Base-by-base conservation (phyloP, 1,140 invertebrate genomes). In the Drosophila repleta region DNA sequence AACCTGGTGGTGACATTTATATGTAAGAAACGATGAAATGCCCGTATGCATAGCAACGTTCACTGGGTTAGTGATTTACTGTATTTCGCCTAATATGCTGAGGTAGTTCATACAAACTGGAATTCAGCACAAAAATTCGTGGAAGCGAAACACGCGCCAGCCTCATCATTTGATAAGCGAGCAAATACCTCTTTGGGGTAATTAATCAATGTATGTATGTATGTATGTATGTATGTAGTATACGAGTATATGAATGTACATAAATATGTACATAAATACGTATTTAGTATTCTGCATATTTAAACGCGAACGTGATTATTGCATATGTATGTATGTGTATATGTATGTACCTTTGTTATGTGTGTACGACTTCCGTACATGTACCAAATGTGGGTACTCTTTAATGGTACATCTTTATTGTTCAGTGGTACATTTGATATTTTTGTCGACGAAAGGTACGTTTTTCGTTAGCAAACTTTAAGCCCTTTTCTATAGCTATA, bases 81-180 rank as follows among this genome's bases (percentile, higher is more conserved):
- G 51, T 70, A 57, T 2, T 4, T 18, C 6, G 11, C 11, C 3
- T 32, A 35, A 1, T 35, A 11, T 35, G 32, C 10, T 35, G 21
- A 24, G 4, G 11, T 35, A 0, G 32, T 11, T 35, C 10, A 35
- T 35, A 3, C 11, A 35, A 35, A 35, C 32, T 35, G 11, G 32
- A 76, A 67, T 63, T 72, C 55, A 46, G 51, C 60, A 71, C 63
- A 63, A 49, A 65, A 87, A 72, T 67, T 81, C 60, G 65, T 52
- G 68, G 71, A 58, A 87, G 66, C 66, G 72, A 82, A 82, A 82
- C 82, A 85, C 82, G 78, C 78, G 82, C 83, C 66, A 55, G 52
- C 64, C 48, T 39, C 41, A 57, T 57, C 72, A 61, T 60, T 55
- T 73, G 81, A 85, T 85, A 85, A 87, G 72, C 83, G 63, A 35